A percentile compares a stretch with the other conserved stretches of the same genome.
Evolutionary conservation across 2,888 invertebrate genomes (phyloP).

Genomic region (Teleogryllus oceanicus): DNA sequence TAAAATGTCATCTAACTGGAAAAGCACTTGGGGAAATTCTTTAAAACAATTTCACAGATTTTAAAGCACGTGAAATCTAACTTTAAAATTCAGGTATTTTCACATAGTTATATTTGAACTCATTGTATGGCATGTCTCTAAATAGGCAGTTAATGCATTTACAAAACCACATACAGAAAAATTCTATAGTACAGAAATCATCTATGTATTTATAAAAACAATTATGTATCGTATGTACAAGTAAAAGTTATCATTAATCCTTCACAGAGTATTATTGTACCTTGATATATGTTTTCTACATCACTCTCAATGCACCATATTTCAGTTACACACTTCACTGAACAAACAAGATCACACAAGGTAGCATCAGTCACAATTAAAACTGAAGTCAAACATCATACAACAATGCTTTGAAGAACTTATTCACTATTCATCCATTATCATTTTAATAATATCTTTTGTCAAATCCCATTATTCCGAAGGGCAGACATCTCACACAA

Average conservation of each 20-base stretch:
- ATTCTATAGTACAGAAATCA: slow-evolving; percentile 26
- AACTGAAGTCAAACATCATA: background rate
- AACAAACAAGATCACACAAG: slow-evolving; percentile 25
- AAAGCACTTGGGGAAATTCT: background rate
- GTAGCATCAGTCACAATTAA: background rate
- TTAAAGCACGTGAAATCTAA: background rate
- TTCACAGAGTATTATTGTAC: slow-evolving; percentile 5
- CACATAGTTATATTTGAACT: background rate
- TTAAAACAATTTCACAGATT: slow-evolving; percentile 19
- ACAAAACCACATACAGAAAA: slow-evolving; percentile 25
- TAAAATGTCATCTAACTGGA: background rate
- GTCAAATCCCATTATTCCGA: background rate
- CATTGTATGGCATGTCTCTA: slow-evolving; percentile 18
- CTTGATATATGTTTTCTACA: background rate
- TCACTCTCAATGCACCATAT: background rate
- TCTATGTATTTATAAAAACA: slow-evolving; percentile 21
- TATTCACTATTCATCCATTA: slow-evolving; percentile 4
- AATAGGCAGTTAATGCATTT: slow-evolving; percentile 20
- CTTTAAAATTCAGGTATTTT: background rate
- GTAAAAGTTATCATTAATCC: slow-evolving; percentile 22
- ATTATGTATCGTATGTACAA: slow-evolving; percentile 29
- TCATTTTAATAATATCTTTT: slow-evolving; percentile 18
- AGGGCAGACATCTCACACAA: slow-evolving; percentile 12
- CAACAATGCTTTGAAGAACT: background rate
- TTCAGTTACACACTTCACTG: slow-evolving; percentile 21